phyloP scores from a whole-genome alignment of 2,888 invertebrate species.

The Rotaria macrura region DNA sequence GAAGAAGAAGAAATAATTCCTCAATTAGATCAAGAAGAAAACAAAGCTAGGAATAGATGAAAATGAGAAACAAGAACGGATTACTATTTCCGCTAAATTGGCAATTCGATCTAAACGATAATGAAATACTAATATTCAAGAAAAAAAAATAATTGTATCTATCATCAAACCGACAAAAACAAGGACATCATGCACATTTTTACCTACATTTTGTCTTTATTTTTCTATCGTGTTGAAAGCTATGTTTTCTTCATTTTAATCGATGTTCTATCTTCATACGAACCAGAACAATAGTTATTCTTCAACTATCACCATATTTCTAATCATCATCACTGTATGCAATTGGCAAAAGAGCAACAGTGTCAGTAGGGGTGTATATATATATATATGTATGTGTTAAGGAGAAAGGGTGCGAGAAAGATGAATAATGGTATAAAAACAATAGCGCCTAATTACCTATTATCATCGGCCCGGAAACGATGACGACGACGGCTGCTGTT shows the following conservation, averaged over 20 bases:
- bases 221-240: neutral
- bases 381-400: neutral
- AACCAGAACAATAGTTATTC: neutral
- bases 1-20: neutral
- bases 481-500: neutral
- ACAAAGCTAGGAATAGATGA: neutral
- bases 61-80: neutral
- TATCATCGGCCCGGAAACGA: neutral
- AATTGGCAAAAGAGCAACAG: neutral
- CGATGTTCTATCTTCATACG: neutral
- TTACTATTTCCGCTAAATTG: neutral
- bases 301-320: neutral
- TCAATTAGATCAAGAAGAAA: neutral
- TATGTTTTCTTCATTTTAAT: neutral
- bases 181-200: neutral
- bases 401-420: neutral
- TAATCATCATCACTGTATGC: neutral
- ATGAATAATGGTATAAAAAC: constrained; percentile 4
- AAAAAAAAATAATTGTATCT: neutral
- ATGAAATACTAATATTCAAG: neutral
- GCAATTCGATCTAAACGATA: neutral
- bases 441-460: constrained; percentile 2
- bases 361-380: neutral
- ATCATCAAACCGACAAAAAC: neutral
- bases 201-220: neutral